These are phyloP conservation scores for Chymomyza amoena DNA, from an alignment of 2,888 invertebrate species.

Conservation along the genomic window DNA sequence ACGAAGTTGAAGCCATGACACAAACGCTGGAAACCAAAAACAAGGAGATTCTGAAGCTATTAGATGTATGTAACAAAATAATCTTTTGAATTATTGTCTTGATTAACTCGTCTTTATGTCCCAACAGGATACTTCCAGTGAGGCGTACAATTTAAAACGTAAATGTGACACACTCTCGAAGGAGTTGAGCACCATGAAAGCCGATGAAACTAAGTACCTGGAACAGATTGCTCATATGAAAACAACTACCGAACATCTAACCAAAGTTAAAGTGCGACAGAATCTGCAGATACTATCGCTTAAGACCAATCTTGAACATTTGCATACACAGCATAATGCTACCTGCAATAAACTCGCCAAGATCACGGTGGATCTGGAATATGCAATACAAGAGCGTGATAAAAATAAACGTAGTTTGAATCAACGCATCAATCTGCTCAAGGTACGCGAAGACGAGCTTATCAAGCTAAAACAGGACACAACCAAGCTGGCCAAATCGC, in stretches of 20 bases:
- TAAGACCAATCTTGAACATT: conserved; percentile 75
- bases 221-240: conserved; percentile 71
- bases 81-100: not conserved
- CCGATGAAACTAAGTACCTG: conserved; percentile 67
- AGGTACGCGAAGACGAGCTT: conserved; percentile 77
- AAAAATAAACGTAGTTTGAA: conserved; percentile 71
- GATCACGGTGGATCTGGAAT: conserved; percentile 75
- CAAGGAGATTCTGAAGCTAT: conserved; percentile 73
- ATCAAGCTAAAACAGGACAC: conserved; percentile 75
- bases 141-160: conserved; percentile 75
- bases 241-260: conserved; percentile 65
- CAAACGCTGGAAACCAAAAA: conserved; percentile 75
- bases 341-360: conserved; percentile 76
- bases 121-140: conserved; percentile 77
- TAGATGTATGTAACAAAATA: conserved; percentile 70
- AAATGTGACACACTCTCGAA: conserved; percentile 69
- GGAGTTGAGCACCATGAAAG: conserved; percentile 65
- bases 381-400: conserved; percentile 73
- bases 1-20: conserved; percentile 76
- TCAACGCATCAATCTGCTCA: conserved; percentile 74
- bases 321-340: conserved; percentile 74
- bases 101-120: not conserved
- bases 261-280: conserved; percentile 76
- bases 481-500: conserved; percentile 71
- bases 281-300: conserved; percentile 77